phyloP scores from a whole-genome alignment of 2,888 invertebrate species.

The Drosophila anomalata region DNA sequence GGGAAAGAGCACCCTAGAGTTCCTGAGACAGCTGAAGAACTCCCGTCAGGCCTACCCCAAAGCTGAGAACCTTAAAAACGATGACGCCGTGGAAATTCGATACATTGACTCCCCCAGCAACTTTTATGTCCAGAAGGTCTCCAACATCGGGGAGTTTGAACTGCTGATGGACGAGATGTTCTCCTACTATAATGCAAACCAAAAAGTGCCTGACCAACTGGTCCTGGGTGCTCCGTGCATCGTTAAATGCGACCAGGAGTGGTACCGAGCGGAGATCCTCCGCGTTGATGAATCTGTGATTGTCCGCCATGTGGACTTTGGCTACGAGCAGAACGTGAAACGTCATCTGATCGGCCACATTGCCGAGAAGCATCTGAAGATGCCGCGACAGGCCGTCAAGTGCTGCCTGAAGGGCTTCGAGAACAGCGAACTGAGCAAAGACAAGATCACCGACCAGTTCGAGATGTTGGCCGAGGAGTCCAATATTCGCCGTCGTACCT shows the following conservation, averaged over 20 bases:
- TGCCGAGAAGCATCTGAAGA: conserved; percentile 86
- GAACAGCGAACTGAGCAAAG: conserved; percentile 76
- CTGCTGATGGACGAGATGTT: conserved; percentile 89
- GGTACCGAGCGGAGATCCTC: conserved; percentile 95
- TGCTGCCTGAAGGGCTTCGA: conserved; percentile 89
- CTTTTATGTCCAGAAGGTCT: conserved; percentile 90
- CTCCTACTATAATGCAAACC: conserved; percentile 85
- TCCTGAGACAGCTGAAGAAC: conserved; percentile 77
- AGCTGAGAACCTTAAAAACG: conserved; percentile 73
- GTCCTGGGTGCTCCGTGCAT: conserved; percentile 88
- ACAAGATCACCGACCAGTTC: conserved; percentile 84
- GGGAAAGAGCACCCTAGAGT: conserved; percentile 77
- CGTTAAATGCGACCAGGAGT: conserved; percentile 92
- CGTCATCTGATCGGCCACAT: conserved; percentile 87
- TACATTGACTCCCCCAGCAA: conserved; percentile 87
- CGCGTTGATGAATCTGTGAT: conserved; percentile 86
- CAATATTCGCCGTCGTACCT: conserved; percentile 80
- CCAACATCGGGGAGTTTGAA: conserved; percentile 86
- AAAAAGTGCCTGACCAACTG: conserved; percentile 84
- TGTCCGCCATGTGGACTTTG: conserved; percentile 97
- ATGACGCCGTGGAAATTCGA: conserved; percentile 82
- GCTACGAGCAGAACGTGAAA: conserved; percentile 93
- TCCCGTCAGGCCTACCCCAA: conserved; percentile 78
- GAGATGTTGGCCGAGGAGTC: conserved; percentile 88
- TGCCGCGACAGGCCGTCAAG: conserved; percentile 90